phyloP scores from a whole-genome alignment of 2,888 invertebrate genomes.

The Bugula neritina region DNA sequence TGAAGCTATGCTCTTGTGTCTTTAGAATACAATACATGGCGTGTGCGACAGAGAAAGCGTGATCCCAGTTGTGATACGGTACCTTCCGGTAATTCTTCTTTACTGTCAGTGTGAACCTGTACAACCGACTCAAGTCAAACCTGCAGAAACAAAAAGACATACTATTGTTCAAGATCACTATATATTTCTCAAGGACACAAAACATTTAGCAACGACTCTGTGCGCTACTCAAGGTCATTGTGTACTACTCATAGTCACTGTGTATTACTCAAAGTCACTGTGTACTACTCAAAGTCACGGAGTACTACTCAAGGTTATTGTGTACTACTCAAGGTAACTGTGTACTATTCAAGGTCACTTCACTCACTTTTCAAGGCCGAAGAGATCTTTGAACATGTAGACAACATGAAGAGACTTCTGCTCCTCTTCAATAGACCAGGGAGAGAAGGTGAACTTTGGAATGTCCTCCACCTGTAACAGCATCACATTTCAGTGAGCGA shows the following conservation, averaged over 20 bases:
- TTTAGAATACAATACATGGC: constrained; percentile 72
- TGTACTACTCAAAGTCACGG: no score
- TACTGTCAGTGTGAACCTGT: constrained; percentile 72
- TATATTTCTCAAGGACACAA: no score
- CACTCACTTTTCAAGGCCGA: constrained; percentile 57
- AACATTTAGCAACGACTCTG: no score
- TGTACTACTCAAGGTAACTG: no score
- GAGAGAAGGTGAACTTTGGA: constrained; percentile 65
- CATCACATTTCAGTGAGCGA: no score
- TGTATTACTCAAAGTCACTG: no score
- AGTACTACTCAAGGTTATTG: no score
- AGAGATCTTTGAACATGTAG: constrained; percentile 71
- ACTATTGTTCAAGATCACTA: no score
- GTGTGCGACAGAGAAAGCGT: constrained; percentile 78
- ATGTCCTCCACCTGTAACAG: constrained; percentile 22
- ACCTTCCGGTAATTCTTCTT: constrained; percentile 77
- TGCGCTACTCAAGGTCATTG: no score
- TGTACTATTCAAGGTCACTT: no score
- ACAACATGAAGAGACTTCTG: constrained; percentile 69
- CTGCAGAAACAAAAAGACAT: constrained; percentile 44
- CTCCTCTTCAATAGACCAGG: constrained; percentile 65
- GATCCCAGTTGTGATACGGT: constrained; percentile 82
- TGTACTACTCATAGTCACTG: no score
- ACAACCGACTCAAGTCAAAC: constrained; percentile 65
- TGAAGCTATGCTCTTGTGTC: constrained; percentile 58